Base-by-base conservation (phyloP, 2,797 vertebrate species). In the Sus cebifrons region DNA sequence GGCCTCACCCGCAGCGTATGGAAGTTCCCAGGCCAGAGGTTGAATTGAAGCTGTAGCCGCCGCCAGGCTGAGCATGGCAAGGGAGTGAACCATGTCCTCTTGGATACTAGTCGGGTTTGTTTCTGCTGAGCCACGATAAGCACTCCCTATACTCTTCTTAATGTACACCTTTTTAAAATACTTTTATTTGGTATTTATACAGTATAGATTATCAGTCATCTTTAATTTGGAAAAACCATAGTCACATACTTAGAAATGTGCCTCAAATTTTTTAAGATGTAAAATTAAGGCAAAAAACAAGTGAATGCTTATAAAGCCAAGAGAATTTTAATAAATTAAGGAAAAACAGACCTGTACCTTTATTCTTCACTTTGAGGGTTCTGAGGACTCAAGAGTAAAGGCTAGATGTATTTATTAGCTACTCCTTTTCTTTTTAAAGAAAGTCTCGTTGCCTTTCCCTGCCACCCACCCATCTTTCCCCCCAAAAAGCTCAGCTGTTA, bases 241-340 rank as follows among this genome's bases (percentile, higher is more conserved):
- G 73, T 96, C 21, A 84, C 14, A 60, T 67, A 81, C 44, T 79
- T 92, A 89, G 49, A 92, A 91, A 81, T 84, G 20, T 74, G 25
- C 64, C 40, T 87, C 21, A 60, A 8, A 16, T 86, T 92, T 81
- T 95, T 89, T 23, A 89, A 74, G 29, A 6, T 32, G 67, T 64
- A 64, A 83, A 94, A 65, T 58, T 56, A 52, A 70, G 36, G 83
- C 14, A 74, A 86, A 79, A 96, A 96, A 83, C 84, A 13, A 86
- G 2, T 86, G 36, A 86, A 89, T 84, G 52, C 21, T 90, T 88
- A 40, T 70, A 75, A 91, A 23, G 32, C 52, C 10, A 23, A 84
- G 23, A 44, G 25, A 71, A 78, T 94, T 91, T 88, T 52, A 77
- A 75, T 58, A 65, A 71, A 88, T 56, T 81, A 49, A 95, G 14